Base-by-base conservation (phyloP, 2,888 invertebrate species). In the Aethes cnicana region DNA sequence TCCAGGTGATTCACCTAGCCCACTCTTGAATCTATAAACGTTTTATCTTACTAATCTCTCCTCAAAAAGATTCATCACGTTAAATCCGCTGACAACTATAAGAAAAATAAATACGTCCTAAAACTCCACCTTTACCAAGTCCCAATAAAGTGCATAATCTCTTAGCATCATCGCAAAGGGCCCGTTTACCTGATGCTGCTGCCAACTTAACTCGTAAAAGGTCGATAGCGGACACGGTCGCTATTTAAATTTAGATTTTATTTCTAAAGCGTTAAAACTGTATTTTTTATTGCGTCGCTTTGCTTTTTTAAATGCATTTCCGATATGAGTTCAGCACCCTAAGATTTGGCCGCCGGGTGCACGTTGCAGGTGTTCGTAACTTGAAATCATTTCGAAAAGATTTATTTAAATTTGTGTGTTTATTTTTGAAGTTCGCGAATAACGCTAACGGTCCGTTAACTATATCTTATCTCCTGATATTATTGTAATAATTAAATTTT, bases 311-410 rank as follows among this genome's bases (percentile, higher is more conserved):
- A 4, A 21, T 36, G 12, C 12, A 12, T 36, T 21, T 14, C 1
- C 2, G 11, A 18, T 35, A 65, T 66, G 53, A 61, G 60, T 57
- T 49, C 62, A 66, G 84, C 86, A 82, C 86, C 85, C 85, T 84
- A 78, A 70, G 82, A 77, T 81, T 83, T 81, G 81, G 76, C 76
- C 78, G 75, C 84, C 84, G 85, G 84, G 83, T 84, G 84, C 73
- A 70, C 73, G 8, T 33, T 80, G 87, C 87, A 86, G 87, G 86
- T 87, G 87, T 75, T 66, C 77, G 72, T 73, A 9, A 39, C 6
- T 25, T 39, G 25, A 39, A 39, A n/a, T n/a, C n/a, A n/a, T n/a
- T n/a, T n/a, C n/a, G n/a, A n/a, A n/a, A n/a, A n/a, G n/a, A n/a
- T n/a, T n/a, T n/a, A n/a, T n/a, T n/a, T n/a, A n/a, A n/a, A n/a